Evolutionary conservation across 92 coral and sea anemone species (phyloP).

Genomic region (Galaxea fascicularis): DNA sequence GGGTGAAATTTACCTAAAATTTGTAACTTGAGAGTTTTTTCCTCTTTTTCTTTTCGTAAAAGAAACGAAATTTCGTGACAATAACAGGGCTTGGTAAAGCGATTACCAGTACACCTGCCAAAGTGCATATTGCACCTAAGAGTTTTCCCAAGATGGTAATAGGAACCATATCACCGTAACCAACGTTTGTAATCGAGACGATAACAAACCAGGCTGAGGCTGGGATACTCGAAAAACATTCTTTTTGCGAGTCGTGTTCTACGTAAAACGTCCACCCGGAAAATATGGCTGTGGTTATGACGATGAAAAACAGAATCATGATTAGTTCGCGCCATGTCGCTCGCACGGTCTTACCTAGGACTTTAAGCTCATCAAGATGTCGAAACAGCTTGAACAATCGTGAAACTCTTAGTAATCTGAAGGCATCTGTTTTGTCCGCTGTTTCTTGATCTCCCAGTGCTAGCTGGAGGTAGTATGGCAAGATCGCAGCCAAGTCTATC

Average conservation of each 20-base stretch:
- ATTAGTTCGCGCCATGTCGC: constrained; percentile 86
- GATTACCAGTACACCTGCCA: constrained; percentile 84
- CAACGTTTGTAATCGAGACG: constrained; percentile 92
- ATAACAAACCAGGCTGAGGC: constrained; percentile 95
- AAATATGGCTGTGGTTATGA: constrained; percentile 81
- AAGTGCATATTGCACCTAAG: constrained; percentile 80
- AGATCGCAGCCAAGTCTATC: constrained; percentile 81
- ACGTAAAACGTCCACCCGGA: constrained; percentile 84
- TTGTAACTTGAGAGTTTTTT: constrained; percentile 28
- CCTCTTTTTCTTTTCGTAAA: constrained; percentile 72
- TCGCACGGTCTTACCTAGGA: constrained; percentile 80
- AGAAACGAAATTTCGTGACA: constrained; percentile 78
- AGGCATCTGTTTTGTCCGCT: constrained; percentile 36
- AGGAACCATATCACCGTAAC: constrained; percentile 98
- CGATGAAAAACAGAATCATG: constrained; percentile 82
- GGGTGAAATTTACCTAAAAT: background rate
- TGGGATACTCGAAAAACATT: constrained; percentile 82
- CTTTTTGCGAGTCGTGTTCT: constrained; percentile 76
- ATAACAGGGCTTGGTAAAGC: constrained; percentile 91
- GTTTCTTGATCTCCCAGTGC: constrained; percentile 30
- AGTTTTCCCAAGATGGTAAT: constrained; percentile 76
- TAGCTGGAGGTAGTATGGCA: constrained; percentile 72
- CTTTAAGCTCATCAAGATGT: constrained; percentile 84
- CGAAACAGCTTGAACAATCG: constrained; percentile 87
- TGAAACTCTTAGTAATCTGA: constrained; percentile 75